Percentiles rank a stretch among this genome's conserved stretches.
These are phyloP conservation scores for Drosophila emarginata DNA, from an alignment of 2,888 invertebrate genomes.

Conservation along the genomic window DNA sequence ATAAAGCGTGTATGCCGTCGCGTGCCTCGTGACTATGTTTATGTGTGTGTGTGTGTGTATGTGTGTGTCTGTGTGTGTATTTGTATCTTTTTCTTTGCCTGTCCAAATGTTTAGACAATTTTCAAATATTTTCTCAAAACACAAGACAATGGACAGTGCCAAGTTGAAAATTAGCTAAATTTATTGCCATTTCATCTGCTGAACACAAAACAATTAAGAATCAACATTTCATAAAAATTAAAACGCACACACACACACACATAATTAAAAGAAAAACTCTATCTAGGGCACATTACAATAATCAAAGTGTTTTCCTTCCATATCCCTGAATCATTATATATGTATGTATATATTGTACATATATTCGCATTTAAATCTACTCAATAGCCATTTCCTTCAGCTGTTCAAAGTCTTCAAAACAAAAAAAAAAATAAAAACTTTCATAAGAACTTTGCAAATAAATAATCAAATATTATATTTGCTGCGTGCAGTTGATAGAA, in stretches of 20 bases:
- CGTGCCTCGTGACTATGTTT: constrained; percentile 43
- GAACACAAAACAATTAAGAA: neutral
- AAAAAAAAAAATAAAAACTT: constrained; percentile 58
- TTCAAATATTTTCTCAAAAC: constrained; percentile 24
- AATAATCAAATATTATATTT: constrained; percentile 61
- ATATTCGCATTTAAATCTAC: neutral
- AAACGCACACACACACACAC: too few species aligned
- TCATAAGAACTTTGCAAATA: constrained; percentile 60
- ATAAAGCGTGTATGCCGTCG: constrained; percentile 42
- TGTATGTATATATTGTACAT: neutral
- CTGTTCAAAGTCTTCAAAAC: constrained; percentile 49
- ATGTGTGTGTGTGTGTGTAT: neutral
- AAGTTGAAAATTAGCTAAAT: constrained; percentile 47
- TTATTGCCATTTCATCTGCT: constrained; percentile 49
- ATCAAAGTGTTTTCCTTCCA: neutral
- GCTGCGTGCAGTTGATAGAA: constrained; percentile 56
- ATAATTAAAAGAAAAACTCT: neutral
- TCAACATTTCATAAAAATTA: neutral
- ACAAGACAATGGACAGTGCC: constrained; percentile 34
- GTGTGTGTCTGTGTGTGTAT: too few species aligned
- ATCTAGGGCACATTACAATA: constrained; percentile 11
- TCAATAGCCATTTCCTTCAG: constrained; percentile 37
- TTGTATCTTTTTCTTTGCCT: too few species aligned
- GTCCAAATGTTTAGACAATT: constrained; percentile 29
- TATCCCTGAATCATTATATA: neutral